phyloP scores from a whole-genome alignment of 2,113 vertebrate species.

The Verasper variegatus region DNA sequence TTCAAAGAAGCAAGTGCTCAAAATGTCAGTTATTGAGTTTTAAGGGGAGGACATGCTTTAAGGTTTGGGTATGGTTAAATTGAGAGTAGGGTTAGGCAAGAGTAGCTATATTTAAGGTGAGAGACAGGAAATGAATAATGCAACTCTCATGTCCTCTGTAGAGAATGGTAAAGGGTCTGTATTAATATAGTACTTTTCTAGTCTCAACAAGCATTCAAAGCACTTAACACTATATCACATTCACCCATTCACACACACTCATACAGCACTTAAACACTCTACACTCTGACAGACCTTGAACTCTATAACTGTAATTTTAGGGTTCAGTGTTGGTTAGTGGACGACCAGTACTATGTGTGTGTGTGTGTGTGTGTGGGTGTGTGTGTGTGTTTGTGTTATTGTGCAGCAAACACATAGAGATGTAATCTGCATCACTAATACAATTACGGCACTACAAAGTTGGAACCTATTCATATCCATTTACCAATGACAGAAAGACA shows the following conservation, averaged over 20 bases:
- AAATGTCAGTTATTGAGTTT: background rate
- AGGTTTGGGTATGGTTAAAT: background rate
- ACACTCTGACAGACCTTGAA: no score
- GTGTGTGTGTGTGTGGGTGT: no score
- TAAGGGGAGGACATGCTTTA: background rate
- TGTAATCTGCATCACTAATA: constrained; percentile 62
- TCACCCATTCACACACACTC: background rate
- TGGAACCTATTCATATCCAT: constrained; percentile 42
- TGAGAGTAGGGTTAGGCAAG: background rate
- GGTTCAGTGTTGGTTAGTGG: no score
- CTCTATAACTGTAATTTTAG: no score
- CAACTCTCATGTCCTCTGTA: background rate
- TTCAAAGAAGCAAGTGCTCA: background rate
- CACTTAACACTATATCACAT: background rate
- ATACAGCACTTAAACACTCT: background rate
- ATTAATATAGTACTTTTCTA: background rate
- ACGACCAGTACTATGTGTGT: no score
- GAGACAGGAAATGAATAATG: background rate
- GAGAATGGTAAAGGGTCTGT: background rate
- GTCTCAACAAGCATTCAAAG: background rate
- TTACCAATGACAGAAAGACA: constrained; percentile 32
- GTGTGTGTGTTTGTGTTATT: background rate
- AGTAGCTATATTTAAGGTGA: background rate
- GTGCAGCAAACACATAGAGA: constrained; percentile 25
- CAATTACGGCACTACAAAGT: constrained; percentile 48